A percentile compares a stretch with the other conserved stretches of the same genome.
phyloP scores from a whole-genome alignment of 2,113 vertebrate genomes.

The Rynchops niger region DNA sequence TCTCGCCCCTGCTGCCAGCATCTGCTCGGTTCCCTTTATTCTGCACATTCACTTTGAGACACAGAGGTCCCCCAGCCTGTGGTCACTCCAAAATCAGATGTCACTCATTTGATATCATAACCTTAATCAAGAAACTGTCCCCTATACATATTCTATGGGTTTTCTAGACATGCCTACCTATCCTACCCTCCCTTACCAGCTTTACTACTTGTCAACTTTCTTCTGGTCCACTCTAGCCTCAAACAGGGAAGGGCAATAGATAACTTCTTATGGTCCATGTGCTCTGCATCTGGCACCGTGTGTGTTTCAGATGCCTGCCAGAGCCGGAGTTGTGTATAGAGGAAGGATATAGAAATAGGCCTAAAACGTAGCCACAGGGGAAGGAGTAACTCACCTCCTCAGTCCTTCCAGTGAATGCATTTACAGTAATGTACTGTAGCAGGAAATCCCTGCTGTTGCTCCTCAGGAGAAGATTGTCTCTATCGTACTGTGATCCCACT shows the following conservation, averaged over 20 bases:
- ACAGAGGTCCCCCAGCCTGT: background rate
- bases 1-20: background rate
- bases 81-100: background rate
- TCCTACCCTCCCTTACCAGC: background rate
- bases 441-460: background rate
- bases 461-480: background rate
- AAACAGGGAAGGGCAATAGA: background rate
- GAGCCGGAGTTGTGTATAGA: background rate
- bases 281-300: background rate
- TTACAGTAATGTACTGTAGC: background rate
- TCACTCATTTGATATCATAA: background rate
- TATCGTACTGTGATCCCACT: background rate
- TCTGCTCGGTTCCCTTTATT: fast-evolving
- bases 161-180: background rate
- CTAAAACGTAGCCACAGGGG: background rate
- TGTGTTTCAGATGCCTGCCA: background rate
- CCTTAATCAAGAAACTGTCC: background rate
- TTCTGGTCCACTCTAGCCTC: background rate
- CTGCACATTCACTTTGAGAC: background rate
- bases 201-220: background rate
- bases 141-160: background rate
- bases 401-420: background rate
- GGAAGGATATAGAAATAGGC: background rate
- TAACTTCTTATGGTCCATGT: background rate
- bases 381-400: background rate